Evolutionary conservation across 2,113 vertebrate species (phyloP).

Genomic region (Anarrhichthys ocellatus): DNA sequence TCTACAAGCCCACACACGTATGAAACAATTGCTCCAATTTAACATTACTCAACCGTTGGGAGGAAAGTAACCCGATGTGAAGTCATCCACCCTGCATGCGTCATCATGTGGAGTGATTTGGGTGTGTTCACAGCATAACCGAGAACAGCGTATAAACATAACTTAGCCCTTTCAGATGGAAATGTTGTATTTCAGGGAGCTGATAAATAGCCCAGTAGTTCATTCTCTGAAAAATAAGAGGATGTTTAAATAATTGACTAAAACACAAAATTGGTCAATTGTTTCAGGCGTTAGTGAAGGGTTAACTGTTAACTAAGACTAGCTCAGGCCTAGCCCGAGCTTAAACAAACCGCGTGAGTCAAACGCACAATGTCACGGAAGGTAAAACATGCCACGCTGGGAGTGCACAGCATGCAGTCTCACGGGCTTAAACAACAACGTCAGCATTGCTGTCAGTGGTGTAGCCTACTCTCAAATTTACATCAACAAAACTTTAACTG

Average conservation of each 20-base stretch:
- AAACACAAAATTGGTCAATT: neutral
- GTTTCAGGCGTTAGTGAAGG: neutral
- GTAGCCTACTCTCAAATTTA: neutral
- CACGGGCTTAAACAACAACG: neutral
- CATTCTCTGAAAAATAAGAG: too few species aligned
- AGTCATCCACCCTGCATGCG: neutral
- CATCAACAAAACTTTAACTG: neutral
- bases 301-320: neutral
- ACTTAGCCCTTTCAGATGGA: neutral
- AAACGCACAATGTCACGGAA: neutral
- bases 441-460: neutral
- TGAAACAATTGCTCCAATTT: neutral
- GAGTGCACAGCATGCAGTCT: neutral
- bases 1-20: neutral
- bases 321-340: neutral
- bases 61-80: neutral
- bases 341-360: slow-evolving; percentile 1
- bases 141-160: neutral
- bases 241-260: too few species aligned
- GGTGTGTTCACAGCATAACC: neutral
- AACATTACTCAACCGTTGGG: neutral
- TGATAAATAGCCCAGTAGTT: neutral
- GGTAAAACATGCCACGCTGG: neutral
- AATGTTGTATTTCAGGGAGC: neutral
- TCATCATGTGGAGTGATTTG: neutral